These are phyloP conservation scores for Crocallis elinguaria DNA, from an alignment of 2,888 invertebrate species.

Conservation along the genomic window DNA sequence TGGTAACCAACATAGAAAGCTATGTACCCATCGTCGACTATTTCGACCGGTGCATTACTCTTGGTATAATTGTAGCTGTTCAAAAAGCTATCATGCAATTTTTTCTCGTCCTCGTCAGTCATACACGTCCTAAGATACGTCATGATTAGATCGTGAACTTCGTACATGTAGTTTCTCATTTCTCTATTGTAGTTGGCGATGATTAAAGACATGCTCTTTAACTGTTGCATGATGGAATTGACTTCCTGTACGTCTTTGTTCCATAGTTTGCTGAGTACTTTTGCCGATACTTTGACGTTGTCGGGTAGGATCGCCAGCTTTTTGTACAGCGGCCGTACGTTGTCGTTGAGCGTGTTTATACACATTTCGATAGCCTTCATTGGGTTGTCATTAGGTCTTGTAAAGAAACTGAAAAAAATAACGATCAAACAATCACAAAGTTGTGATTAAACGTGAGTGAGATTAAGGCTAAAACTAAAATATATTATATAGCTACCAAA, in stretches of 20 bases:
- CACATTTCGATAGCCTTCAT: conserved; percentile 85
- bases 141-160: conserved; percentile 88
- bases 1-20: conserved; percentile 90
- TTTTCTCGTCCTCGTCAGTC: conserved; percentile 66
- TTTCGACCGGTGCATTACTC: conserved; percentile 79
- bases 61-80: conserved; percentile 83
- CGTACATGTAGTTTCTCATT: conserved; percentile 87
- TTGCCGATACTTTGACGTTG: conserved; percentile 87
- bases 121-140: conserved; percentile 84
- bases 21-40: conserved; percentile 90
- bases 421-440: neutral
- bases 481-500: too few species aligned
- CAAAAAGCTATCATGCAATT: conserved; percentile 85
- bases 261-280: conserved; percentile 79
- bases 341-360: conserved; percentile 82
- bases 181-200: conserved; percentile 86
- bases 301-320: conserved; percentile 88
- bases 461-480: too few species aligned
- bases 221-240: conserved; percentile 86
- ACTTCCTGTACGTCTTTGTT: conserved; percentile 73
- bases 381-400: conserved; percentile 61
- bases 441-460: too few species aligned
- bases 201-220: conserved; percentile 88
- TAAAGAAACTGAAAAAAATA: conserved; percentile 55
- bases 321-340: conserved; percentile 81